Base-by-base conservation (phyloP, 2,888 invertebrate genomes). In the Amiota mariae region DNA sequence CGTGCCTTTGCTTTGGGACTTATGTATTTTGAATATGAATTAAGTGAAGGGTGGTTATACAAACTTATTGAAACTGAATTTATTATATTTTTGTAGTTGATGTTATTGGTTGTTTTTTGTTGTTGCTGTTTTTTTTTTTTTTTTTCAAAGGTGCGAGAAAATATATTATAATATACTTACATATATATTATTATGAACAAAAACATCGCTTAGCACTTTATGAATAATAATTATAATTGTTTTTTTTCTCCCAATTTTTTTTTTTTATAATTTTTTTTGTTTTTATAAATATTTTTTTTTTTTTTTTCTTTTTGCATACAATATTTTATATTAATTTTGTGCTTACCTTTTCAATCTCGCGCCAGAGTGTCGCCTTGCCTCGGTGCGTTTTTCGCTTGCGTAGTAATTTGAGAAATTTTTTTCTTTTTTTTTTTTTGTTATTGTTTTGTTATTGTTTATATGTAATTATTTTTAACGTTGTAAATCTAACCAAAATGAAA, bases 401-500 rank as follows among this genome's bases (percentile, higher is more conserved):
- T 57, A 15, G 13, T 57, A 15, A 57, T 57, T 57, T 15, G 20
- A 57, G 20, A 57, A 46, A 15, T 46, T 46, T 61, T 24, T 46
- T 63, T 24, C 20, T 59, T 3, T n/a, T 51, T 12, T 9, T 11
- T 13, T 3, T 11, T 59, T 18, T 63, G 1, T 66, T 66, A 1
- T 66, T 64, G 3, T 63, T 63, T 48, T 66, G 47, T n/a, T 66
- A 48, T 48, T 66, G 47, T n/a, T 66, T 15, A 57, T 15, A n/a
- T n/a, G n/a, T n/a, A 18, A 18, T 57, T 57, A 15, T 57, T 57
- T 57, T 18, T 57, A 10, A 51, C 63, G 63, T n/a, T 66, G 48
- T n/a, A 47, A 47, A 66, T 66, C 64, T 66, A 66, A 66, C 15
- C 46, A 47, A 66, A 66, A 48, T 47, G 47, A 64, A 9, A n/a